Evolutionary conservation across 1,140 invertebrate genomes (phyloP).

Genomic region (Bemisia tabaci): DNA sequence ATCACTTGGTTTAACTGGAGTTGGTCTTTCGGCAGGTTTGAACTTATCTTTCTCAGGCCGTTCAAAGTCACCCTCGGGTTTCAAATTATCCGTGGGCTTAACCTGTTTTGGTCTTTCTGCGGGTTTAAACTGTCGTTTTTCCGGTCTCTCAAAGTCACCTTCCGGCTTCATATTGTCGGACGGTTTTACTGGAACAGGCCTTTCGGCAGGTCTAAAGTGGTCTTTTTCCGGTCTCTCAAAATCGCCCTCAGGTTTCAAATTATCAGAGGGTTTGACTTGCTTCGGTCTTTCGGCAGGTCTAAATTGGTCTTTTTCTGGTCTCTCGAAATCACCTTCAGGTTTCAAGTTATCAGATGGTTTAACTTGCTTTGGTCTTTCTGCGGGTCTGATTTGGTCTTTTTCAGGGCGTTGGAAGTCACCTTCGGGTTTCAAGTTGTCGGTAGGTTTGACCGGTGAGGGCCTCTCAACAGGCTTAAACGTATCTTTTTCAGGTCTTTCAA

Average conservation of each 20-base stretch:
- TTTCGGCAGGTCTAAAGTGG: conserved; percentile 21
- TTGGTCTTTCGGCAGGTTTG: conserved; percentile 21
- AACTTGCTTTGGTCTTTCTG: conserved; percentile 30
- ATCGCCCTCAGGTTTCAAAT: conserved; percentile 42
- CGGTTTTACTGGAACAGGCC: neutral
- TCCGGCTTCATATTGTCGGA: conserved; percentile 8
- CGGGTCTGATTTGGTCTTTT: conserved; percentile 28
- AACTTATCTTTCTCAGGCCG: conserved; percentile 19
- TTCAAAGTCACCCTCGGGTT: conserved; percentile 42
- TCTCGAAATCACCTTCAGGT: conserved; percentile 38
- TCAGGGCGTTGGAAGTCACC: conserved; percentile 35
- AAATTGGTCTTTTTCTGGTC: conserved; percentile 32
- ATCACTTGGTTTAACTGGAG: conserved; percentile 29
- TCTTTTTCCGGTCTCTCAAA: conserved; percentile 36
- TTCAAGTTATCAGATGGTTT: conserved; percentile 31
- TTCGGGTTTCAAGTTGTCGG: conserved; percentile 42
- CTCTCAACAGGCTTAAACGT: conserved; percentile 37
- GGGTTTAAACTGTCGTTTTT: too few species aligned
- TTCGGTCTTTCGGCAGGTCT: conserved; percentile 35
- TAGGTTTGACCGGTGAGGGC: conserved; percentile 29
- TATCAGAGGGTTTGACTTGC: conserved; percentile 37
- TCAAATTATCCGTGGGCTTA: conserved; percentile 34
- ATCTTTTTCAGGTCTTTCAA: conserved; percentile 34
- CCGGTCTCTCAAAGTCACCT: conserved; percentile 2
- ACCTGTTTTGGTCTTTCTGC: conserved; percentile 27